phyloP scores from a whole-genome alignment of 2,797 vertebrate genomes.

The Cercopithecus mitis region DNA sequence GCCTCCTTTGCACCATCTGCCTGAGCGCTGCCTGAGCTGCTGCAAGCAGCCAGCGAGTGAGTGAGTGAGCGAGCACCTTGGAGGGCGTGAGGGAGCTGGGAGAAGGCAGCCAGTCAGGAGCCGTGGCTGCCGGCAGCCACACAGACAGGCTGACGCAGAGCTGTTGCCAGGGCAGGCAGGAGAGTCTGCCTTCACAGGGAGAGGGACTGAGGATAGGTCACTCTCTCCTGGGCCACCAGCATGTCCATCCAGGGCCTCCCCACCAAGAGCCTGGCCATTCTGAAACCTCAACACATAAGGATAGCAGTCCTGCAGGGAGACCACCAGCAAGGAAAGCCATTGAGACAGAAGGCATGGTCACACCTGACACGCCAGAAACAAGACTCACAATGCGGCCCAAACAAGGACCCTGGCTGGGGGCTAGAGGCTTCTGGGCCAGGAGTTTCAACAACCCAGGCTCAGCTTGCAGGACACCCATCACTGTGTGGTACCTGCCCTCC shows the following conservation, averaged over 20 bases:
- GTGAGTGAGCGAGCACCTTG: not conserved
- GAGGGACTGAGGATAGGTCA: constrained; percentile 8
- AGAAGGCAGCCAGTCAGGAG: constrained; percentile 70
- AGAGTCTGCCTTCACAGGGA: constrained; percentile 64
- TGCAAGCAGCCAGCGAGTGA: not conserved
- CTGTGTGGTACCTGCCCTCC: not conserved
- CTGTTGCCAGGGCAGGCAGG: constrained; percentile 71
- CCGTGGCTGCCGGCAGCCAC: constrained; percentile 49
- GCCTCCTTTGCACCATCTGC: not conserved
- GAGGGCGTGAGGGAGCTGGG: not conserved
- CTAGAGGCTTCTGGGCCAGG: not conserved
- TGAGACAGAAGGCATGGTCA: not conserved
- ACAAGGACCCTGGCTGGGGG: not conserved
- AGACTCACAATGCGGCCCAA: not conserved
- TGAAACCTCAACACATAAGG: not conserved
- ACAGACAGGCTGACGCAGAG: constrained; percentile 60
- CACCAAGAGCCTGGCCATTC: not conserved
- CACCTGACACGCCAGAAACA: not conserved
- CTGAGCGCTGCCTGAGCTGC: not conserved
- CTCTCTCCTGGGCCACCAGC: constrained; percentile 29
- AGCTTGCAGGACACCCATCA: not conserved
- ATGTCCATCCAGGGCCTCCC: not conserved
- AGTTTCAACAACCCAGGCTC: not conserved
- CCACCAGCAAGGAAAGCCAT: not conserved
- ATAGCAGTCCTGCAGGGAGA: not conserved